phyloP scores from a whole-genome alignment of 1,140 invertebrate species.

The Drosophila baimaii region DNA sequence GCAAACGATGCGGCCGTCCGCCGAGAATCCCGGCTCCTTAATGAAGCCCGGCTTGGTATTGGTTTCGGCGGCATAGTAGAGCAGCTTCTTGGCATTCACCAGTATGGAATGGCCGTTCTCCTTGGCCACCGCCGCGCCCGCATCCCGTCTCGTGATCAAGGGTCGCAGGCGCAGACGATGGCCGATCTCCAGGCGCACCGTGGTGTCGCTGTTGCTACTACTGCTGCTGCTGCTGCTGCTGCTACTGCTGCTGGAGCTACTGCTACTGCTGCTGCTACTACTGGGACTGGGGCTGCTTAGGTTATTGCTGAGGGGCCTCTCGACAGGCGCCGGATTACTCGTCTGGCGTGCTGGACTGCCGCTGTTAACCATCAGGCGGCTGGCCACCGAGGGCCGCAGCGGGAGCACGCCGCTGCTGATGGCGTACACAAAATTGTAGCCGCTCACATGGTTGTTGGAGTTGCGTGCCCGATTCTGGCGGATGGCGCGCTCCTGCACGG shows the following conservation, averaged over 20 bases:
- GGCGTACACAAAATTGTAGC: conserved; percentile 82
- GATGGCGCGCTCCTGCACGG: conserved; percentile 76
- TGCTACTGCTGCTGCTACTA: conserved; percentile 19
- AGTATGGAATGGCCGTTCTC: conserved; percentile 85
- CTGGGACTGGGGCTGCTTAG: neutral
- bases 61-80: conserved; percentile 94
- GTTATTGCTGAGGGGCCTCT: conserved; percentile 4
- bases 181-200: conserved; percentile 43
- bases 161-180: conserved; percentile 44
- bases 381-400: conserved; percentile 37
- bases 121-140: conserved; percentile 3
- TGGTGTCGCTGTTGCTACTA: conserved; percentile 30
- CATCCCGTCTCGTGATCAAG: conserved; percentile 22
- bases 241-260: conserved; percentile 8
- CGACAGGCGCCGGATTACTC: conserved; percentile 4
- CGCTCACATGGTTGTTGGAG: conserved; percentile 58
- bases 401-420: conserved; percentile 82
- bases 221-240: conserved; percentile 29
- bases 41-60: conserved; percentile 95
- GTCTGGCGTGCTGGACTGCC: conserved; percentile 9
- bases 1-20: conserved; percentile 94
- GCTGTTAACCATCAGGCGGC: conserved; percentile 29
- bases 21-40: conserved; percentile 94
- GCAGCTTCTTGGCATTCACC: conserved; percentile 90
- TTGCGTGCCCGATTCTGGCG: conserved; percentile 66